These are phyloP conservation scores for Heliconius hortense DNA, from an alignment of 2,888 invertebrate genomes.

Conservation along the genomic window DNA sequence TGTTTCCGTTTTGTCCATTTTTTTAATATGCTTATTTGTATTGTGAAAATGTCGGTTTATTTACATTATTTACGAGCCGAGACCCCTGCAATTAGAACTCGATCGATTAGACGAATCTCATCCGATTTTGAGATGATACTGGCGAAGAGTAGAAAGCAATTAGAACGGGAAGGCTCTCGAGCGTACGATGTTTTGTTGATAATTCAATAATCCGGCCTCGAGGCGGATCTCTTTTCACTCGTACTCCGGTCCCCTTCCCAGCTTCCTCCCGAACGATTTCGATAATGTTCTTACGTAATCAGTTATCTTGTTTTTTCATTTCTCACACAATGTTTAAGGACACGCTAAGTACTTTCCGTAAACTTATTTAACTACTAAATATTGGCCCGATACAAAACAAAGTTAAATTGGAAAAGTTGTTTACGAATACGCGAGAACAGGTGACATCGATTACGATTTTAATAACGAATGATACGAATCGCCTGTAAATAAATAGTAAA, in stretches of 20 bases:
- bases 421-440: conserved; percentile 57
- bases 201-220: conserved; percentile 76
- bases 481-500: conserved; percentile 6
- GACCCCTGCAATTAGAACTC: conserved; percentile 55
- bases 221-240: conserved; percentile 66
- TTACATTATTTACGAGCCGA: conserved; percentile 55
- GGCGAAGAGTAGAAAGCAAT: conserved; percentile 70
- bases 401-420: conserved; percentile 81
- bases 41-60: conserved; percentile 43
- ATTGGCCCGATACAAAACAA: conserved; percentile 73
- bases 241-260: conserved; percentile 45
- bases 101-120: conserved; percentile 69
- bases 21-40: conserved; percentile 48
- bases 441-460: conserved; percentile 64
- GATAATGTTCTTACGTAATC: conserved; percentile 68
- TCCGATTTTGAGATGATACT: conserved; percentile 66
- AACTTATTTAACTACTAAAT: conserved; percentile 72
- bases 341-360: conserved; percentile 59
- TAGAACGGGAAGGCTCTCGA: conserved; percentile 68
- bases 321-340: conserved; percentile 63
- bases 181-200: conserved; percentile 78
- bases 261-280: conserved; percentile 49
- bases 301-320: conserved; percentile 70
- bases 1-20: conserved; percentile 49
- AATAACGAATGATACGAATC: conserved; percentile 26